Conservation (phyloP, 2,888 invertebrate genomes). For the Leistus spinibarbis region DNA sequence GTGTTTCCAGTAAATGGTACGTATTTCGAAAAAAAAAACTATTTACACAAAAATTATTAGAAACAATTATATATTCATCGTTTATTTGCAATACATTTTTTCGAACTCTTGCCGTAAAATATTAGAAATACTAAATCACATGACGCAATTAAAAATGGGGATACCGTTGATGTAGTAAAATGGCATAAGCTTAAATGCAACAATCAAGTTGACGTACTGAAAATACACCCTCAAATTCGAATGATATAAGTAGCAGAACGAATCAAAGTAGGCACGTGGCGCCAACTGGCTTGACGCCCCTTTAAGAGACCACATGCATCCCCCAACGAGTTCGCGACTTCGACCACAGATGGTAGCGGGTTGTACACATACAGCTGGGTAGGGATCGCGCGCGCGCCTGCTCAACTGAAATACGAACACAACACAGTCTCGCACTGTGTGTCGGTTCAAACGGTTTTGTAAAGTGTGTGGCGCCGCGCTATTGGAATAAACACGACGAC, state of each 20-base stretch:
- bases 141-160: too few relatives aligned
- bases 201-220: not conserved
- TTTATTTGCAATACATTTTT: too few relatives aligned
- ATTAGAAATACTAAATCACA: too few relatives aligned
- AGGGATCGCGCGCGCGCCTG: slow-evolving; percentile 12
- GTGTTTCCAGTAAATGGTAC: too few relatives aligned
- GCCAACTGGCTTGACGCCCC: slow-evolving; percentile 11
- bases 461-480: not conserved
- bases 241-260: not conserved
- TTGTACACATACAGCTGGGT: not conserved
- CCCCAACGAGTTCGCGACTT: not conserved
- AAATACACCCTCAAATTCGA: not conserved
- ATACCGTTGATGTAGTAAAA: too few relatives aligned
- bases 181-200: too few relatives aligned
- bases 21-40: too few relatives aligned
- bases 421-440: slow-evolving; percentile 25
- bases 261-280: slow-evolving; percentile 6
- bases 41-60: too few relatives aligned
- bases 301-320: slow-evolving; percentile 15
- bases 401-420: slow-evolving; percentile 1
- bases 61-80: too few relatives aligned
- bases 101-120: too few relatives aligned
- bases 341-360: not conserved
- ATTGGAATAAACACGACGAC: slow-evolving; percentile 8
- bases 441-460: slow-evolving; percentile 4